Percentiles rank a stretch among this genome's conserved stretches.
phyloP scores from a whole-genome alignment of 2,113 vertebrate species.

The Strix aluco region DNA sequence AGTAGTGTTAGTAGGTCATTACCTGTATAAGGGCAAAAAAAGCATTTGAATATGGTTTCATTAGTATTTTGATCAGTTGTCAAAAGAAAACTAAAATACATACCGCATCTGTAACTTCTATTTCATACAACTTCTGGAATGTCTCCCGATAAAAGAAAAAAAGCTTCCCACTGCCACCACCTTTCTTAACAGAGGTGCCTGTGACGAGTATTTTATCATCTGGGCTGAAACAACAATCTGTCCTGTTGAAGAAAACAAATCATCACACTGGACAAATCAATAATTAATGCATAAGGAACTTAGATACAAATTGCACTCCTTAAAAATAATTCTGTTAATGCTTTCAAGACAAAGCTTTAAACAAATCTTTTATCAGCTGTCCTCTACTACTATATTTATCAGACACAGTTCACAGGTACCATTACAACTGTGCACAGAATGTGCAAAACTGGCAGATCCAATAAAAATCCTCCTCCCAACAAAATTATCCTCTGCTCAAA shows the following conservation, averaged over 20 bases:
- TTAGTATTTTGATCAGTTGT: not conserved
- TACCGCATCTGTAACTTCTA: slow-evolving; percentile 92
- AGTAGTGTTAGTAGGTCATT: not conserved
- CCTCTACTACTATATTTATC: not conserved
- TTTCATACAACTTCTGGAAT: slow-evolving; percentile 89
- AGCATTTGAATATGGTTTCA: not conserved
- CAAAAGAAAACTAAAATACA: slow-evolving; percentile 56
- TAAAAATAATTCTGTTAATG: not conserved
- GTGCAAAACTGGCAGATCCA: not conserved
- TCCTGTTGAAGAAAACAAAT: slow-evolving; percentile 76
- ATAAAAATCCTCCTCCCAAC: not conserved
- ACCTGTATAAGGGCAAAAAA: not conserved
- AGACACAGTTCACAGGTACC: not conserved
- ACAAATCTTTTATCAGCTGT: not conserved
- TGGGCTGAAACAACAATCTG: slow-evolving; percentile 96
- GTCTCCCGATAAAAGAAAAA: slow-evolving; percentile 88
- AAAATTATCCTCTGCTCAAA: not conserved
- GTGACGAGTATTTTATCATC: slow-evolving; percentile 94
- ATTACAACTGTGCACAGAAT: not conserved
- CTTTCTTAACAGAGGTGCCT: slow-evolving; percentile 91
- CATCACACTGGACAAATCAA: not conserved
- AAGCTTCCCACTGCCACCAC: slow-evolving; percentile 88
- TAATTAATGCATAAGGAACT: not conserved
- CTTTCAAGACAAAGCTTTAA: not conserved
- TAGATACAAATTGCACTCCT: not conserved